A percentile compares a stretch with the other conserved stretches of the same genome.
Evolutionary conservation across 2,797 vertebrate genomes (phyloP).

Genomic region (Linurgus olivaceus): DNA sequence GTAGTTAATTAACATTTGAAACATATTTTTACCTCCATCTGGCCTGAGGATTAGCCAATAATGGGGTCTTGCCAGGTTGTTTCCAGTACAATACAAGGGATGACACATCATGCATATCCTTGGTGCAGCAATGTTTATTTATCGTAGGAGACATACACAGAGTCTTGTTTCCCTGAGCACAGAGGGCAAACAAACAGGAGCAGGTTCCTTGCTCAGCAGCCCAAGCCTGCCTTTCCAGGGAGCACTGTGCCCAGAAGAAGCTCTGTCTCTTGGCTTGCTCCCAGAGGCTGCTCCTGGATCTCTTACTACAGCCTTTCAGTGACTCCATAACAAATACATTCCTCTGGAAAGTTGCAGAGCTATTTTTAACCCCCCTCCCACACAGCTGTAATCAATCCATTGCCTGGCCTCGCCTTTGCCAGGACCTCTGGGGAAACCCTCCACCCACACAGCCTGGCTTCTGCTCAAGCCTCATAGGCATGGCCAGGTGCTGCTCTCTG

Average conservation of each 20-base stretch:
- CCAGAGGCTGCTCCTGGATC: not conserved
- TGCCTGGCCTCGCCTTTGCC: accelerated
- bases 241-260: not conserved
- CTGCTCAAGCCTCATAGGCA: conserved; percentile 5
- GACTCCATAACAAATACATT: conserved; percentile 53
- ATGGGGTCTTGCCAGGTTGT: not conserved
- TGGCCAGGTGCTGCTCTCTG: not conserved
- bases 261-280: conserved; percentile 14
- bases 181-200: conserved; percentile 26
- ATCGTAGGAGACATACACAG: not conserved
- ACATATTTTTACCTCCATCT: conserved; percentile 1
- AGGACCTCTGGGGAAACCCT: conserved; percentile 47
- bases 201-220: not conserved
- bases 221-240: not conserved
- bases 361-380: conserved; percentile 43
- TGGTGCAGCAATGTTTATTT: conserved; percentile 17
- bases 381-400: conserved; percentile 44
- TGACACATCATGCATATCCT: not conserved
- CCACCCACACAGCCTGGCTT: not conserved
- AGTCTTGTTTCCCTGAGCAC: conserved; percentile 28
- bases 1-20: conserved; percentile 17
- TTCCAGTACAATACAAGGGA: not conserved
- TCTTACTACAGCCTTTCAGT: conserved; percentile 23
- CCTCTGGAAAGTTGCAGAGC: not conserved
- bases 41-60: not conserved